Evolutionary conservation across 2,113 vertebrate species (phyloP).

Genomic region (Bettongia penicillata): DNA sequence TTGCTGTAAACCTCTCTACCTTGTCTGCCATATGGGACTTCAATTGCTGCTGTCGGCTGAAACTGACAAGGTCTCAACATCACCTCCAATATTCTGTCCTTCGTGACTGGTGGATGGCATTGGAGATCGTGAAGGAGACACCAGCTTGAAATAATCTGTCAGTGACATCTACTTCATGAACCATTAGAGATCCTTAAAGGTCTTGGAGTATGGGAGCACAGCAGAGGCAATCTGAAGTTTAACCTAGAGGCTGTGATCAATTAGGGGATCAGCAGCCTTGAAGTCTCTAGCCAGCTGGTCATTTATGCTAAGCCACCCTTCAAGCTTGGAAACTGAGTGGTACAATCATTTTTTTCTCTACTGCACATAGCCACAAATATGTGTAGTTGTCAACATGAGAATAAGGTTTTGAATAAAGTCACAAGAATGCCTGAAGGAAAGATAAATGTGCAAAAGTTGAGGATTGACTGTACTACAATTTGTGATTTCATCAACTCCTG

Average conservation of each 20-base stretch:
- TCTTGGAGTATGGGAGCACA: background rate
- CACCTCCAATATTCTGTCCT: too few relatives aligned
- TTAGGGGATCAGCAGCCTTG: background rate
- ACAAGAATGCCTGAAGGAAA: background rate
- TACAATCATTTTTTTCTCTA: background rate
- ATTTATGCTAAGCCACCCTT: background rate
- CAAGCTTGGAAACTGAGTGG: background rate
- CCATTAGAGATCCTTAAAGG: background rate
- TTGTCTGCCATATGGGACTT: background rate
- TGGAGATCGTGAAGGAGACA: background rate
- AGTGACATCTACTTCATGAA: background rate
- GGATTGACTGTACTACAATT: background rate
- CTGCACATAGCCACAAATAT: background rate
- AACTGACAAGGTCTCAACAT: background rate
- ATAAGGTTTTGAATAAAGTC: background rate
- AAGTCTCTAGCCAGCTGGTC: background rate
- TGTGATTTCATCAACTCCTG: background rate
- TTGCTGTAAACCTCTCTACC: background rate
- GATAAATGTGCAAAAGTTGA: background rate
- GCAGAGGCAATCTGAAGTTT: background rate
- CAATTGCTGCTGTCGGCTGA: background rate
- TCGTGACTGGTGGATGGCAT: background rate
- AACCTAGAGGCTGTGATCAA: background rate
- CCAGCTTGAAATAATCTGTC: background rate
- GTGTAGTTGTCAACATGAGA: background rate